Conservation (phyloP, 2,797 vertebrate species). For the Notoglanidium macrostoma region DNA sequence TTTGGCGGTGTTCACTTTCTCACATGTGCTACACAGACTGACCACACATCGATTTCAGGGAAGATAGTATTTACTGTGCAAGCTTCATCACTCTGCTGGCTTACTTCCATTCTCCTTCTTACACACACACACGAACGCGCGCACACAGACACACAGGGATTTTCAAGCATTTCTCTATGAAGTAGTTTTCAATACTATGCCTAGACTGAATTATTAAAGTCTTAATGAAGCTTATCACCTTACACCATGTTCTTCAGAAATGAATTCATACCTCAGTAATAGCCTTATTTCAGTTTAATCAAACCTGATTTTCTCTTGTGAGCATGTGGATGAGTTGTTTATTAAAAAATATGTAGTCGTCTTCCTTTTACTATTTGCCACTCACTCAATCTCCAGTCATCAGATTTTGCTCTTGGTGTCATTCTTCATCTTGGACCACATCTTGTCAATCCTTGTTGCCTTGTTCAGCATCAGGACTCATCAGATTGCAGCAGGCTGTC, state of each 20-base stretch:
- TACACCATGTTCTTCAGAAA: conserved; percentile 29
- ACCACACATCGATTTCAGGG: conserved; percentile 52
- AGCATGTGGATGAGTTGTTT: conserved; percentile 16
- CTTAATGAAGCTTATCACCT: conserved; percentile 38
- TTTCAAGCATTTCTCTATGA: not conserved
- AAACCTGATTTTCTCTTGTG: conserved; percentile 29
- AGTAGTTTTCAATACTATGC: not conserved
- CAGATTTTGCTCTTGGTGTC: not conserved
- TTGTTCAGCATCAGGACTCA: not conserved
- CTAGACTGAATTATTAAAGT: conserved; percentile 23
- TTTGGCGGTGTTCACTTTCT: conserved; percentile 27
- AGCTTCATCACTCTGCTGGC: conserved; percentile 17
- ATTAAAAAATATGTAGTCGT: not conserved
- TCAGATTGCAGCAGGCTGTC: not conserved
- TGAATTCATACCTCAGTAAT: conserved; percentile 28
- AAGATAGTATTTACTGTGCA: conserved; percentile 47
- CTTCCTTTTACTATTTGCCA: conserved; percentile 10
- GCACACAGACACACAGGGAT: not conserved
- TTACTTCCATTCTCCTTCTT: not conserved
- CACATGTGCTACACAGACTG: conserved; percentile 49
- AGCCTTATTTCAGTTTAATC: conserved; percentile 28
- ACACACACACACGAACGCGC: not conserved
- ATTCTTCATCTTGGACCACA: not conserved
- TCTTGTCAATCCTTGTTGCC: not conserved
- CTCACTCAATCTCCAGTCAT: not conserved